phyloP scores from a whole-genome alignment of 2,888 invertebrate genomes.

The Epiblema foenella region DNA sequence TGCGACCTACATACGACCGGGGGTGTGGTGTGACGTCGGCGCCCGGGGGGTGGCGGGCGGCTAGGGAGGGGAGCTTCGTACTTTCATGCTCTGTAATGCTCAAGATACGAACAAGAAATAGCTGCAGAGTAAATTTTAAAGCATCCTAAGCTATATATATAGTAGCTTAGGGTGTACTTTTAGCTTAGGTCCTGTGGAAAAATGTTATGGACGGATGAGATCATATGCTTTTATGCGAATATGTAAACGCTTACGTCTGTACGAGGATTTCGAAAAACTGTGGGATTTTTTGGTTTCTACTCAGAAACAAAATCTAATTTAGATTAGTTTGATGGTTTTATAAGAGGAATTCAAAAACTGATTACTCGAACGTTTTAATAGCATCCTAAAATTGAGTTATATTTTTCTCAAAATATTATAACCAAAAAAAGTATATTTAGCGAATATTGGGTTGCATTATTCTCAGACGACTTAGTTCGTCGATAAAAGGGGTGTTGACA shows the following conservation, averaged over 20 bases:
- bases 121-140: too few species aligned
- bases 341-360: not conserved
- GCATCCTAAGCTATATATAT: too few species aligned
- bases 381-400: too few species aligned
- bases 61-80: not conserved
- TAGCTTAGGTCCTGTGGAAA: too few species aligned
- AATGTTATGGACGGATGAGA: too few species aligned
- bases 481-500: too few species aligned
- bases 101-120: too few species aligned
- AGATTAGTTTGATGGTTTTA: not conserved
- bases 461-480: not conserved
- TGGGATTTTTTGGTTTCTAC: not conserved
- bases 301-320: not conserved
- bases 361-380: too few species aligned
- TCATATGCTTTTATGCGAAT: too few species aligned
- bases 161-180: too few species aligned
- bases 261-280: not conserved
- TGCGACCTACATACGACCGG: conserved; percentile 74
- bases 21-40: conserved; percentile 58
- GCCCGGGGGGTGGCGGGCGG: conserved; percentile 44
- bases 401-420: not conserved
- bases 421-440: not conserved
- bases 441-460: not conserved
- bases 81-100: not conserved
- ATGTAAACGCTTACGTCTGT: not conserved